These are phyloP conservation scores for Miltochrista miniata DNA, from an alignment of 2,888 invertebrate genomes.

Conservation along the genomic window DNA sequence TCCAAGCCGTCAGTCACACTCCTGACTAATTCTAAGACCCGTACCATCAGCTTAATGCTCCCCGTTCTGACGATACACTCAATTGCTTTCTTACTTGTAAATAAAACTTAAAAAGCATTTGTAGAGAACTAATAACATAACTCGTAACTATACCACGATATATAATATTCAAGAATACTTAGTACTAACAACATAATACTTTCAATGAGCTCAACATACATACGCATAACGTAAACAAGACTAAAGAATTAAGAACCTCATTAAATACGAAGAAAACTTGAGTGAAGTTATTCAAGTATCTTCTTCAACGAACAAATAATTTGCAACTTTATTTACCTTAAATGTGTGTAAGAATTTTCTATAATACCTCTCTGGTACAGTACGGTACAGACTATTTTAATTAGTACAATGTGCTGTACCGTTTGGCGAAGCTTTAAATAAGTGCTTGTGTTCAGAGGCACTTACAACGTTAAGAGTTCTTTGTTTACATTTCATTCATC, in stretches of 20 bases:
- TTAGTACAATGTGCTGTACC: conserved; percentile 70
- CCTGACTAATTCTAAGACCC: too few species aligned
- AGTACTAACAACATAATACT: neutral
- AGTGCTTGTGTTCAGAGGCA: conserved; percentile 48
- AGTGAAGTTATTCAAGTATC: conserved; percentile 44
- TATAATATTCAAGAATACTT: too few species aligned
- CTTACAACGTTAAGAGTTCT: conserved; percentile 42
- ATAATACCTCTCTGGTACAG: conserved; percentile 44
- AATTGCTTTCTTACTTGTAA: too few species aligned
- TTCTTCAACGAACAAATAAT: conserved; percentile 53
- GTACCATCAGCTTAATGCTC: too few species aligned
- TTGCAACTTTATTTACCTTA: conserved; percentile 64
- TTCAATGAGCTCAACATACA: conserved; percentile 33
- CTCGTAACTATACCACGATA: too few species aligned
- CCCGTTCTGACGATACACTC: too few species aligned
- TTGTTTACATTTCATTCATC: conserved; percentile 46
- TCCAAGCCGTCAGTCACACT: too few species aligned
- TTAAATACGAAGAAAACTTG: conserved; percentile 53
- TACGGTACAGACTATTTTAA: conserved; percentile 67
- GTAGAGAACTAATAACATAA: too few species aligned
- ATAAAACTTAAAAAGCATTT: too few species aligned
- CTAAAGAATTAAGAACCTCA: conserved; percentile 44
- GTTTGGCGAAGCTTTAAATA: conserved; percentile 57
- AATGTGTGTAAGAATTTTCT: conserved; percentile 43
- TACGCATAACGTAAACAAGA: conserved; percentile 10